A percentile compares a stretch with the other conserved stretches of the same genome.
Evolutionary conservation across 2,113 vertebrate genomes (phyloP).

Genomic region (Ahaetulla prasina): DNA sequence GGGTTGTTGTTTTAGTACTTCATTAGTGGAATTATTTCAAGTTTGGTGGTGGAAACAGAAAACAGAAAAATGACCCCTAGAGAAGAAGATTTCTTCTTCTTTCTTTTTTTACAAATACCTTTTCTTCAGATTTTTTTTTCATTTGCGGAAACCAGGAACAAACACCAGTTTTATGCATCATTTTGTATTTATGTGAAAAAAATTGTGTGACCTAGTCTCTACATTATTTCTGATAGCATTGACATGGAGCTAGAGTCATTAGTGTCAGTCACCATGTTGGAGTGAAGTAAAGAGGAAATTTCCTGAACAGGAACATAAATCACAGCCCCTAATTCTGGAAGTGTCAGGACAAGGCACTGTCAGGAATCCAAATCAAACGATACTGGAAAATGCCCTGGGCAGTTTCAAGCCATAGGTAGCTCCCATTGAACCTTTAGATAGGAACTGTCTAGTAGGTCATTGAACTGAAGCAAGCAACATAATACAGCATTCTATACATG

Average conservation of each 20-base stretch:
- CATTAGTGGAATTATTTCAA: conserved; percentile 6
- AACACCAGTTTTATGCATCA: not conserved
- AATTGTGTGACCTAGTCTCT: not conserved
- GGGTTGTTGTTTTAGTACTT: conserved; percentile 1
- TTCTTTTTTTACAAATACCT: not conserved
- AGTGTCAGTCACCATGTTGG: not conserved
- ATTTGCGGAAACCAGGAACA: not conserved
- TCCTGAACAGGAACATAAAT: not conserved
- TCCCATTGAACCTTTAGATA: not conserved
- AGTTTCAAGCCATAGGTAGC: not conserved
- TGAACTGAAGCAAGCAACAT: not conserved
- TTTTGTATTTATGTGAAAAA: not conserved
- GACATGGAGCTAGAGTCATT: not conserved
- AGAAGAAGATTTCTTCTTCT: too few relatives aligned
- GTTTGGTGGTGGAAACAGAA: not conserved
- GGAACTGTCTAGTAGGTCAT: not conserved
- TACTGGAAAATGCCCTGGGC: not conserved
- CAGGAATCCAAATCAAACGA: not conserved
- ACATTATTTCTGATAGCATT: not conserved
- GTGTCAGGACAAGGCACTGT: not conserved
- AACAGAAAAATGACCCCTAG: not conserved
- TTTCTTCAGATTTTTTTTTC: not conserved
- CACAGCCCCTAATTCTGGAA: not conserved
- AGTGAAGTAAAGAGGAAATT: not conserved
- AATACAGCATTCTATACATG: not conserved